Conservation (phyloP, 1,140 invertebrate genomes). For the Drosophila baimaii region DNA sequence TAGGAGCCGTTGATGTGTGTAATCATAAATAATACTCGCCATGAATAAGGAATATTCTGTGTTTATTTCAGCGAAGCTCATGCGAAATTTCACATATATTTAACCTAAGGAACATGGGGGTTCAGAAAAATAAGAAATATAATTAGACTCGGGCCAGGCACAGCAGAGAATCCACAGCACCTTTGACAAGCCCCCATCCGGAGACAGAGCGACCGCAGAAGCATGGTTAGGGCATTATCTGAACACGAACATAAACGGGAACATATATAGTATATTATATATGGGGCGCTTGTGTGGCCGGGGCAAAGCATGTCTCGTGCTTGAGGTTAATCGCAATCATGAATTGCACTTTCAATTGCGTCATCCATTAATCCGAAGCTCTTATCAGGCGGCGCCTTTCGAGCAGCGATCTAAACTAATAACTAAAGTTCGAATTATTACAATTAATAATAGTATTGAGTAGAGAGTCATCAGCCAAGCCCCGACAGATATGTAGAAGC, state of each 20-base stretch:
- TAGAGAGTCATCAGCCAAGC: slow-evolving; percentile 1
- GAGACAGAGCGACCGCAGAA: background rate
- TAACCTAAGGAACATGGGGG: slow-evolving; percentile 6
- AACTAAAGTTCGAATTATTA: slow-evolving; percentile 46
- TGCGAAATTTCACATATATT: background rate
- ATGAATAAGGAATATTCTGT: slow-evolving; percentile 7
- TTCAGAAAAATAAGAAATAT: slow-evolving; percentile 2
- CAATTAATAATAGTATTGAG: slow-evolving; percentile 12
- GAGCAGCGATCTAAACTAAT: slow-evolving; percentile 55
- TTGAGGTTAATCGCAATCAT: slow-evolving; percentile 54
- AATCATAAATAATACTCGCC: slow-evolving; percentile 15
- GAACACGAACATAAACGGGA: slow-evolving; percentile 4
- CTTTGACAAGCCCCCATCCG: slow-evolving; percentile 12
- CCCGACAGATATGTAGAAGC: background rate
- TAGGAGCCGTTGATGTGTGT: slow-evolving; percentile 27
- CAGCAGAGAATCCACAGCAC: background rate
- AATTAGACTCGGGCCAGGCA: background rate
- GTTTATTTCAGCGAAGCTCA: background rate
- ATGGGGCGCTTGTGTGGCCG: slow-evolving; percentile 47
- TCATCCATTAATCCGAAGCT: slow-evolving; percentile 55
- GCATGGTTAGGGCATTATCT: slow-evolving; percentile 15
- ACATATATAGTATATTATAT: background rate
- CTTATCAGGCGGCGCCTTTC: slow-evolving; percentile 52
- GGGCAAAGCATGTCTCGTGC: slow-evolving; percentile 54
- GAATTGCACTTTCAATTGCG: slow-evolving; percentile 72